A percentile compares a stretch with the other conserved stretches of the same genome.
These are phyloP conservation scores for Macrosoma leucophasiata DNA, from an alignment of 2,888 invertebrate species.

Conservation along the genomic window DNA sequence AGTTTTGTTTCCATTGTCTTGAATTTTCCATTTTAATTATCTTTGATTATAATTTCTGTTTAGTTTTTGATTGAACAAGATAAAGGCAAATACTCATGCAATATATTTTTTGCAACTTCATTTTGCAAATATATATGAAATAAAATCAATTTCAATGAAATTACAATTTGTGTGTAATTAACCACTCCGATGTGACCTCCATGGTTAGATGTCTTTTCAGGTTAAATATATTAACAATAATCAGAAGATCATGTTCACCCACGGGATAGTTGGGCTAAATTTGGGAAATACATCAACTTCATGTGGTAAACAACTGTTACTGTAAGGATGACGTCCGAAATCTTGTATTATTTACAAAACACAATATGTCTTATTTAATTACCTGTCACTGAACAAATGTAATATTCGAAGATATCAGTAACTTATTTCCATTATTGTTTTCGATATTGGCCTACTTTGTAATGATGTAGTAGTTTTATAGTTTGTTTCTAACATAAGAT, in stretches of 20 bases:
- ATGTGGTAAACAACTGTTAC: conserved; percentile 53
- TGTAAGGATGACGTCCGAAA: conserved; percentile 16
- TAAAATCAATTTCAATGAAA: too few relatives aligned
- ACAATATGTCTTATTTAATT: too few relatives aligned
- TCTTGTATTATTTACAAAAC: too few relatives aligned
- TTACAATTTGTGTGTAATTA: conserved; percentile 40
- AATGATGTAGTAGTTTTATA: conserved; percentile 7
- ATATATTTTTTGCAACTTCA: too few relatives aligned
- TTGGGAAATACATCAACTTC: conserved; percentile 53
- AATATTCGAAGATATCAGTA: conserved; percentile 1
- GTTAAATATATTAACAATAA: conserved; percentile 41
- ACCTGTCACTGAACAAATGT: too few relatives aligned
- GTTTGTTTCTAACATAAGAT: conserved; percentile 9
- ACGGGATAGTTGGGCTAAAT: conserved; percentile 58
- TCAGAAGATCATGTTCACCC: conserved; percentile 52
- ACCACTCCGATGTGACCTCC: conserved; percentile 38
- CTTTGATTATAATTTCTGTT: too few relatives aligned
- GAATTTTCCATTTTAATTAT: too few relatives aligned
- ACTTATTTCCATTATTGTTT: not conserved
- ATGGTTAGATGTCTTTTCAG: conserved; percentile 60
- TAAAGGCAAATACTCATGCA: too few relatives aligned
- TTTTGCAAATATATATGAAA: too few relatives aligned
- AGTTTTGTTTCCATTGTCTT: conserved; percentile 7
- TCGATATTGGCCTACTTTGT: not conserved
- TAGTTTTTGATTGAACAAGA: too few relatives aligned